Evolutionary conservation across 2,113 vertebrate species (phyloP).

Genomic region (Stictonetta naevosa): DNA sequence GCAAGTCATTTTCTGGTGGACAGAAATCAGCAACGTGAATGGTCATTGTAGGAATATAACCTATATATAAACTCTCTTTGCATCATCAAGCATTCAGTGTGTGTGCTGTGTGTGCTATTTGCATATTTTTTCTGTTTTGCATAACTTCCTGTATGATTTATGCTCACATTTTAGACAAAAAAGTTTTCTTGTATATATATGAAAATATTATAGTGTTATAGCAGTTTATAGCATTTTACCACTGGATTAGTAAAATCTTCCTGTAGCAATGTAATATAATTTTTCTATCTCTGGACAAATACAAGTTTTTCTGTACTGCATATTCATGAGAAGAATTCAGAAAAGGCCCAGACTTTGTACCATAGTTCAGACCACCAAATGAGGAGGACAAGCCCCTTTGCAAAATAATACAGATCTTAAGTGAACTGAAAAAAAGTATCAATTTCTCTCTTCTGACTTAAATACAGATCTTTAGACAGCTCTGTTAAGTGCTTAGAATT

Average conservation of each 20-base stretch:
- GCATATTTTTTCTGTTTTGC: constrained; percentile 2
- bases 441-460: not conserved
- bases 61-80: not conserved
- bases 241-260: not conserved
- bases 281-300: not conserved
- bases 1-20: not conserved
- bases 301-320: not conserved
- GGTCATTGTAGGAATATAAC: not conserved
- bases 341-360: not conserved
- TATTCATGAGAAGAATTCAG: not conserved
- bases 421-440: not conserved
- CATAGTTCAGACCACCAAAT: not conserved
- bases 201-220: not conserved
- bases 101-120: not conserved
- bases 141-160: not conserved
- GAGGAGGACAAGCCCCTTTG: not conserved
- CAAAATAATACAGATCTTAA: not conserved
- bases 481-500: not conserved
- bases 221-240: not conserved
- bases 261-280: not conserved
- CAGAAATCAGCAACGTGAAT: not conserved
- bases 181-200: not conserved
- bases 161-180: not conserved
- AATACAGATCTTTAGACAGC: rapidly evolving
- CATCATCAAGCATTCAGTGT: not conserved